Conservation (phyloP, 2,888 invertebrate genomes). For the Lathronympha strigana region DNA sequence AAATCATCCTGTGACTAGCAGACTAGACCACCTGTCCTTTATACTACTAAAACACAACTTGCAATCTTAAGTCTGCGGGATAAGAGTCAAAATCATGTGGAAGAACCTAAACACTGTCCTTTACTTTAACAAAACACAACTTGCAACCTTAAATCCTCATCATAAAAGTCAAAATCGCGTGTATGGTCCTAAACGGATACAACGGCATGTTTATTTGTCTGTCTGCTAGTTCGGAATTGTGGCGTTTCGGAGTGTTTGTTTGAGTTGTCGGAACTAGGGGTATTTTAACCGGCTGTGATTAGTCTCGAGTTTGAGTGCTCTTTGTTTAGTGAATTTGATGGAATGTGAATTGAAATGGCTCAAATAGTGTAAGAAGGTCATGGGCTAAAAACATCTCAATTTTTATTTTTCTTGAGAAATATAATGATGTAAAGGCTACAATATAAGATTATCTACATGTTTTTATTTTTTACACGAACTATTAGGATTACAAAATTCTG, state of each 20-base stretch:
- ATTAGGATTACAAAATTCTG: no score
- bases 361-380: no score
- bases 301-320: not conserved
- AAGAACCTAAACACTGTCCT: constrained; percentile 1
- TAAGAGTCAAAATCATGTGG: not conserved
- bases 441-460: no score
- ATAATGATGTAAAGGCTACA: no score
- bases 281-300: constrained; percentile 24
- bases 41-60: not conserved
- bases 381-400: no score
- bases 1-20: constrained; percentile 5
- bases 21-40: constrained; percentile 19
- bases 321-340: constrained; percentile 24
- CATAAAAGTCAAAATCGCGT: constrained; percentile 5
- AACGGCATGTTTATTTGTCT: constrained; percentile 32
- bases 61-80: not conserved
- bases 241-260: constrained; percentile 26
- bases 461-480: no score
- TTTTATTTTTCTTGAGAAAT: no score
- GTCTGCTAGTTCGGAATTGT: constrained; percentile 20
- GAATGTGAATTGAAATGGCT: no score
- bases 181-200: not conserved
- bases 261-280: constrained; percentile 16
- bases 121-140: not conserved
- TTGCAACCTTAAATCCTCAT: not conserved